Evolutionary conservation across 2,113 vertebrate species (phyloP), one percentile per base, ranked within the genome.

Genomic region (Emydocephalus ijimae): DNA sequence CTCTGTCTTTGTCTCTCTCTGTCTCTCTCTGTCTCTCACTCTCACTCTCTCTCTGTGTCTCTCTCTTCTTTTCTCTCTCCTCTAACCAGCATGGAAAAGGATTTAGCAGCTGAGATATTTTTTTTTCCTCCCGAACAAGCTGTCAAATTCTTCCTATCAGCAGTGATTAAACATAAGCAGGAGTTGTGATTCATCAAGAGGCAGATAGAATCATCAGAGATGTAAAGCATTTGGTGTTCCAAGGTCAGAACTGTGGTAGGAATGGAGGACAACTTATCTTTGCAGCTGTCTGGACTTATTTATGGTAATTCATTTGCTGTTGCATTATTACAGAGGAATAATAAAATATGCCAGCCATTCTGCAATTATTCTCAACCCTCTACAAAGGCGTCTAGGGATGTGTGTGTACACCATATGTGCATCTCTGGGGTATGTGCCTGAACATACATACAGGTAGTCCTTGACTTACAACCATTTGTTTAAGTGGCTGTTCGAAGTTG

Each of bases 161-260:
- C 94, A 95, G 96, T 97, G 96, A 97, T 98, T 97, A 97, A 97
- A 97, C 96, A 95, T 96, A 97, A 97, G 95, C 94, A 96, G 91
- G 93, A 93, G 74, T 95, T 97, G 96, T 94, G 96, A 96, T 97
- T 97, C 96, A 97, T 98, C 96, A 97, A 96, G 64, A 9, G 88
- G 93, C 91, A 96, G 94, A 97, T 96, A 96, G 95, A 95, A 95
- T 97, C 95, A 95, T 95, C 95, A 96, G 6, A 48, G 92, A 97
- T 96, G 93, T 96, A 95, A 97, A 95, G 89, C 91, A 95, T 95
- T 92, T 92, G 95, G 93, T 91, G 87, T 96, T 93, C 93, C 96
- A 97, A 97, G 97, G 97, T 97, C 95, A 96, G 94, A 96, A 3
- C 74, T 94, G 90, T 93, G 23, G 56, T 95, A 95, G 92, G 88